These are phyloP conservation scores for Drosophila hawaiiensis DNA, from an alignment of 2,888 invertebrate species.

Conservation along the genomic window DNA sequence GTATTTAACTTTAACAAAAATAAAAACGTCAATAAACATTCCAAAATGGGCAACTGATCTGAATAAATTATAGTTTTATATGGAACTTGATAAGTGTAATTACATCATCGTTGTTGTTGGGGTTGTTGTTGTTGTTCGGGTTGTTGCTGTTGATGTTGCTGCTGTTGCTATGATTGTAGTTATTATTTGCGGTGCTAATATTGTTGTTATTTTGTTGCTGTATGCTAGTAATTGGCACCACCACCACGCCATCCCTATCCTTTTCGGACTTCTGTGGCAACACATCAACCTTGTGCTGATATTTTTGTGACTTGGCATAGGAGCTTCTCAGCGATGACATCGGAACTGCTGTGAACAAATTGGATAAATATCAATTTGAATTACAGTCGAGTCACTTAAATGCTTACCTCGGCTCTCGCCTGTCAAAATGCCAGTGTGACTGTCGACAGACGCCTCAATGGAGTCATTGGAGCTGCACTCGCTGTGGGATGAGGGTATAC, in stretches of 20 bases:
- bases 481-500: conserved; percentile 85
- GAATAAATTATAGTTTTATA: background rate
- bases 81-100: conserved; percentile 53
- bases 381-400: conserved; percentile 31
- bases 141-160: conserved; percentile 85
- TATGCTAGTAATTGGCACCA: conserved; percentile 87
- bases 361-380: conserved; percentile 11
- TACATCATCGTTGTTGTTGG: conserved; percentile 90
- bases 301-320: conserved; percentile 87
- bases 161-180: conserved; percentile 71
- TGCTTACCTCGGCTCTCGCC: conserved; percentile 84
- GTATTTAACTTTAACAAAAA: background rate
- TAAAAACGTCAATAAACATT: background rate
- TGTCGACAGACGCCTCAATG: conserved; percentile 84
- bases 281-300: conserved; percentile 72
- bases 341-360: conserved; percentile 50
- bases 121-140: conserved; percentile 86
- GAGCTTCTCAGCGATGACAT: conserved; percentile 87
- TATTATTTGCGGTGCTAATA: conserved; percentile 86
- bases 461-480: conserved; percentile 85
- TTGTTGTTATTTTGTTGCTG: conserved; percentile 59
- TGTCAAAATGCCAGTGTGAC: conserved; percentile 83
- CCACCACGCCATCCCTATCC: conserved; percentile 82
- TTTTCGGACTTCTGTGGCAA: conserved; percentile 60
- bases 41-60: background rate